phyloP scores from a whole-genome alignment of 2,113 vertebrate species.

The Puma concolor region DNA sequence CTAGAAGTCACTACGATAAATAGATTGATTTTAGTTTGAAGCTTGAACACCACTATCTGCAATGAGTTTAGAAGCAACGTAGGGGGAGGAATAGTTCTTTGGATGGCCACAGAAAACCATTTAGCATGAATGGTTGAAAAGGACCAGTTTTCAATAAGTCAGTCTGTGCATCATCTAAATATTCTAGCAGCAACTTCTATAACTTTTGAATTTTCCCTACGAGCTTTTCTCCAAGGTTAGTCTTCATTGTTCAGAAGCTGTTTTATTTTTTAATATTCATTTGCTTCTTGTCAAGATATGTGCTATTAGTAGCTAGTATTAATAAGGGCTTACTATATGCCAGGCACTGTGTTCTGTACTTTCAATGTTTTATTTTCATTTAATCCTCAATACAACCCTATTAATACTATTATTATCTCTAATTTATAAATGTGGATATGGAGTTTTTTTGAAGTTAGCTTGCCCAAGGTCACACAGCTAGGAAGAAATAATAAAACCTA shows the following conservation, averaged over 20 bases:
- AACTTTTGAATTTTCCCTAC: neutral
- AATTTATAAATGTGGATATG: neutral
- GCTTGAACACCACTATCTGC: neutral
- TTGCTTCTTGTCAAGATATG: neutral
- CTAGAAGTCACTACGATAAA: constrained; percentile 72
- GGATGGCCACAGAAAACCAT: neutral
- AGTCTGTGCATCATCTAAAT: neutral
- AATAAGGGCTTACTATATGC: neutral
- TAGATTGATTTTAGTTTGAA: constrained; percentile 70
- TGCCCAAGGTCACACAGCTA: neutral
- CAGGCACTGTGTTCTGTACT: neutral
- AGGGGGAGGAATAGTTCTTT: neutral
- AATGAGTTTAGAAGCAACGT: neutral
- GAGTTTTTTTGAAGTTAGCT: neutral
- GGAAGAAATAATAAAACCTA: neutral
- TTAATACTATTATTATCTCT: neutral
- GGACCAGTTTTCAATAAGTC: neutral
- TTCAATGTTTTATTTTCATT: constrained; percentile 26
- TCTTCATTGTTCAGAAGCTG: neutral
- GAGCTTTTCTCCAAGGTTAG: neutral
- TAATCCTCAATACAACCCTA: neutral
- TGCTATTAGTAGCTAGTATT: neutral
- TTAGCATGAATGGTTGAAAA: neutral
- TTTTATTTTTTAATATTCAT: neutral
- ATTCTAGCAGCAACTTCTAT: neutral